phyloP scores from a whole-genome alignment of 2,888 invertebrate species.

The Agrochola lota region DNA sequence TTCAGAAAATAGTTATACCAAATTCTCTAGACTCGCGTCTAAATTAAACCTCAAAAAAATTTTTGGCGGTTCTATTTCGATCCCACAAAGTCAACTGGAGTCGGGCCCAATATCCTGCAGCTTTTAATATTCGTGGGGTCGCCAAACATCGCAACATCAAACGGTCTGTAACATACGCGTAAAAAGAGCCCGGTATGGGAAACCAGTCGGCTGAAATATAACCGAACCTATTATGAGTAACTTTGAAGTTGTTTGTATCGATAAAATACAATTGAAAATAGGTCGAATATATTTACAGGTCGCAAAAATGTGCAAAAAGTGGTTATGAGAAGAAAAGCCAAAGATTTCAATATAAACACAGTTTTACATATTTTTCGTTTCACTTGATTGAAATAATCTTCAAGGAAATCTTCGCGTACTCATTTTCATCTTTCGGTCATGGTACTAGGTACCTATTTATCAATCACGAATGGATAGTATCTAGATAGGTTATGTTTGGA shows the following conservation, averaged over 20 bases:
- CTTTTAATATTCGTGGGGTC: constrained; percentile 53
- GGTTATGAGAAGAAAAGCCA: background rate
- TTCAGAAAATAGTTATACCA: background rate
- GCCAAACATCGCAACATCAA: constrained; percentile 57
- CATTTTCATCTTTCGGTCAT: background rate
- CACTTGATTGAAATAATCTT: background rate
- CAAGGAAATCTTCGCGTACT: background rate
- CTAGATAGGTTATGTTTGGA: background rate
- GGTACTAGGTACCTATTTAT: background rate
- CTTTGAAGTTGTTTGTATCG: constrained; percentile 41
- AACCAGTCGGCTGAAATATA: constrained; percentile 24
- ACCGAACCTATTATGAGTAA: constrained; percentile 12
- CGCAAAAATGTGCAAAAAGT: background rate
- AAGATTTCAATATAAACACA: background rate
- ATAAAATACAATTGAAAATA: constrained; percentile 13
- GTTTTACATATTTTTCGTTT: background rate
- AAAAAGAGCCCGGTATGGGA: background rate
- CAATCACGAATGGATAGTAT: background rate
- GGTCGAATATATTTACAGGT: background rate
- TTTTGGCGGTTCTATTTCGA: constrained; percentile 3
- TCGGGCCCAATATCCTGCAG: constrained; percentile 41
- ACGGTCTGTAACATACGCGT: constrained; percentile 30
- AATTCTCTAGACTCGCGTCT: background rate
- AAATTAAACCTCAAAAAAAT: background rate
- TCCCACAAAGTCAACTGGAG: constrained; percentile 16